A percentile compares a stretch with the other conserved stretches of the same genome.
Conservation (phyloP, 2,113 vertebrate species). For the Trematomus loennbergii region DNA sequence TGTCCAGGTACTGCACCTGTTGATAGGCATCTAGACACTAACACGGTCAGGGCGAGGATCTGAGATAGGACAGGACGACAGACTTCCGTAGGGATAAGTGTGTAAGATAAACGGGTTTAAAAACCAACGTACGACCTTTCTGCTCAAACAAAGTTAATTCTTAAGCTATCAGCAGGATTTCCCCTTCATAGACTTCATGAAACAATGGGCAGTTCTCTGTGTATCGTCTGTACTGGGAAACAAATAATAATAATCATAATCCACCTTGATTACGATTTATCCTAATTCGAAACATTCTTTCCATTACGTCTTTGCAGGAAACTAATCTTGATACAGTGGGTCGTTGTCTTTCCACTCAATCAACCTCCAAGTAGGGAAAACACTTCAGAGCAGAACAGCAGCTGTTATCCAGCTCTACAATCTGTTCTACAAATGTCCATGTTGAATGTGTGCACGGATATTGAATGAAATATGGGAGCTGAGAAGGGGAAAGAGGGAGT, state of each 20-base stretch:
- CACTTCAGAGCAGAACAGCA: conserved; percentile 29
- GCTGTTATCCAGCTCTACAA: conserved; percentile 51
- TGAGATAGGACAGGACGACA: conserved; percentile 60
- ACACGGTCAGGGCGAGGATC: conserved; percentile 19
- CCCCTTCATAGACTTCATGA: conserved; percentile 14
- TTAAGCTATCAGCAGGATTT: conserved; percentile 34
- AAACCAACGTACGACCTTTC: conserved; percentile 22
- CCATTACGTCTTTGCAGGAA: conserved; percentile 34
- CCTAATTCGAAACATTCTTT: conserved; percentile 26
- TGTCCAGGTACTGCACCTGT: conserved; percentile 42
- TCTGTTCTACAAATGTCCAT: conserved; percentile 62
- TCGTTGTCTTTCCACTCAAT: conserved; percentile 34
- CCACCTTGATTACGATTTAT: conserved; percentile 21
- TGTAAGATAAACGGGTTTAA: conserved; percentile 48
- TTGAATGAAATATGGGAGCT: background rate
- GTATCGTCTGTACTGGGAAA: background rate
- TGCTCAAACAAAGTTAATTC: conserved; percentile 51
- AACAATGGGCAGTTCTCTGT: conserved; percentile 3
- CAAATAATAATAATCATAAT: conserved; percentile 8
- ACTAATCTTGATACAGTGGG: background rate
- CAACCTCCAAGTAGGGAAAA: conserved; percentile 28
- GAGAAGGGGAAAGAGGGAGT: conserved; percentile 7
- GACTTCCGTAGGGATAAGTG: conserved; percentile 55
- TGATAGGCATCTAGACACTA: conserved; percentile 65
- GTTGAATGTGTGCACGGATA: conserved; percentile 12